phyloP scores from a whole-genome alignment of 1,140 invertebrate genomes.

The Macrostomum lignano region DNA sequence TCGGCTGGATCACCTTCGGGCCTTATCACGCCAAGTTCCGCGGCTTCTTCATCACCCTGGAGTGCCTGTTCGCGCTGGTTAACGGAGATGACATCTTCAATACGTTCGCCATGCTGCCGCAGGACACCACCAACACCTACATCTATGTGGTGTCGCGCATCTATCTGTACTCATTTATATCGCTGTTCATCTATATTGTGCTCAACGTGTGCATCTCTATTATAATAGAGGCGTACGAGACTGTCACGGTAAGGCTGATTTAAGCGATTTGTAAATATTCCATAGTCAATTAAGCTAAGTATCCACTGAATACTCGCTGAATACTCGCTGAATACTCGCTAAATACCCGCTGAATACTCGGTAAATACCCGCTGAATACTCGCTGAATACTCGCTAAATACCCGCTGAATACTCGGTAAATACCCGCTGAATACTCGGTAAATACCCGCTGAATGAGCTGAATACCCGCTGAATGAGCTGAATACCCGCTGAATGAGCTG shows the following conservation, averaged over 20 bases:
- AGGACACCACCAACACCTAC: slow-evolving; percentile 10
- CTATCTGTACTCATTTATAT: slow-evolving; percentile 87
- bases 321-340: too few species aligned
- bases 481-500: too few species aligned
- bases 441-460: too few species aligned
- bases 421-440: too few species aligned
- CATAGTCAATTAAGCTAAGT: too few species aligned
- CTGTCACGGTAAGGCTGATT: slow-evolving; percentile 49
- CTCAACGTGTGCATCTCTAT: slow-evolving; percentile 88
- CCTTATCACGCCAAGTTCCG: slow-evolving; percentile 93
- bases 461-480: too few species aligned
- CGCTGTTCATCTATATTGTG: slow-evolving; percentile 85
- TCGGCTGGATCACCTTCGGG: slow-evolving; percentile 83
- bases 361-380: too few species aligned
- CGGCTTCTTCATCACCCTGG: slow-evolving; percentile 32
- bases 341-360: too few species aligned
- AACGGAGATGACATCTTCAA: slow-evolving; percentile 98
- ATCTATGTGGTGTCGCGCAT: slow-evolving; percentile 79
- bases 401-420: too few species aligned
- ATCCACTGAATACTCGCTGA: too few species aligned
- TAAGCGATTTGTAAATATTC: too few species aligned
- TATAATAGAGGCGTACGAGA: slow-evolving; percentile 96
- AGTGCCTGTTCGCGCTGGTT: slow-evolving; percentile 49
- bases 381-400: too few species aligned
- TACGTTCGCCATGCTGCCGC: slow-evolving; percentile 51